These are phyloP conservation scores for Eupsittula cactorum DNA, from an alignment of 2,113 vertebrate genomes.

Conservation along the genomic window DNA sequence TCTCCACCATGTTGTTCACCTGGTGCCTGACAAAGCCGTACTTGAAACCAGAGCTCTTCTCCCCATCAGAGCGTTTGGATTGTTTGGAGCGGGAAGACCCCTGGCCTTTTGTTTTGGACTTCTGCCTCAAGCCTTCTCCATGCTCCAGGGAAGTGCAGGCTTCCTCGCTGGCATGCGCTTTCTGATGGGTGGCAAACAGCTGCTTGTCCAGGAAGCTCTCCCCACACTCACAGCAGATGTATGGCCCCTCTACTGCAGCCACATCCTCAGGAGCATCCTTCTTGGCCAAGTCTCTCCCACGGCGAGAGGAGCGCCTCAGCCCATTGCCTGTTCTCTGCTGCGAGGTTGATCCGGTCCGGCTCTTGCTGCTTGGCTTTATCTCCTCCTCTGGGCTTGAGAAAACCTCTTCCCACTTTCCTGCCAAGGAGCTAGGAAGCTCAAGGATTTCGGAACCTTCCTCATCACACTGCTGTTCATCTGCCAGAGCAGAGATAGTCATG, in stretches of 20 bases:
- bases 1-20: constrained; percentile 81
- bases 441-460: constrained; percentile 49
- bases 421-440: constrained; percentile 23
- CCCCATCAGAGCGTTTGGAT: constrained; percentile 74
- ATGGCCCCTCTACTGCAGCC: constrained; percentile 75
- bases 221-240: constrained; percentile 87
- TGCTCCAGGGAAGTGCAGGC: constrained; percentile 42
- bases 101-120: constrained; percentile 74
- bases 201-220: constrained; percentile 81
- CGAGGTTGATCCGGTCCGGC: not conserved
- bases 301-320: constrained; percentile 67
- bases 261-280: not conserved
- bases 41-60: constrained; percentile 68
- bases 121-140: not conserved
- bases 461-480: constrained; percentile 47
- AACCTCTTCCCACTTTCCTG: constrained; percentile 66
- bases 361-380: constrained; percentile 56
- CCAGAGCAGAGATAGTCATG: not conserved
- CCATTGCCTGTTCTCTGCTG: constrained; percentile 57
- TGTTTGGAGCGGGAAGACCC: constrained; percentile 69
- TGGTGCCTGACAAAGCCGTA: constrained; percentile 37
- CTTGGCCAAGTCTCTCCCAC: constrained; percentile 59
- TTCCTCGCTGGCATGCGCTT: constrained; percentile 24
- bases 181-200: constrained; percentile 53
- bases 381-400: constrained; percentile 73